Base-by-base conservation (phyloP, 2,113 vertebrate genomes). In the Willisornis vidua region DNA sequence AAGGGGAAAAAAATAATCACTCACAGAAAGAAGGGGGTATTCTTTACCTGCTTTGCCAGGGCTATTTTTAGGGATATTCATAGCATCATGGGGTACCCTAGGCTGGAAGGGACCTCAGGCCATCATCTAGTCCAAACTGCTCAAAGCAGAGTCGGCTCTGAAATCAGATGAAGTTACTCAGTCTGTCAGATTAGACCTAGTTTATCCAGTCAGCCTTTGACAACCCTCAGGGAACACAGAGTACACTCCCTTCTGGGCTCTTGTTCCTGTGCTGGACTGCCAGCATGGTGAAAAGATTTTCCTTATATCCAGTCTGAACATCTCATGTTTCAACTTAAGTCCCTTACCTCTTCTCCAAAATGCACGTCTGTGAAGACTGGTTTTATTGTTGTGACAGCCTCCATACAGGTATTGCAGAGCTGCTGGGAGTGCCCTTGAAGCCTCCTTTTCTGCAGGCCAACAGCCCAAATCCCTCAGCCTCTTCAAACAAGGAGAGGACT, bases 41-140 rank as follows among this genome's bases (percentile, higher is more conserved):
- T 80, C 35, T 48, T 79, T 61, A 77, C 28, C 20, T 89, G 23
- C 55, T 41, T 84, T 84, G 28, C 72, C 41, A 58, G 59, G 17
- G 28, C 73, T 87, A 6, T 39, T 74, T 76, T 70, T 39, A 54
- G 63, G 29, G 10, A 8, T 58, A 7, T 71, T 79, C 22, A 12
- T 14, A 61, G 51, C 48, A 73, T 52, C 26, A 9, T 6, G 55
- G 77, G 43, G 3, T 58, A 33, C 5, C 15, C 26, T 31, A 22
- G 19, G 26, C 55, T 46, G 67, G 49, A 70, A 84, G 73, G 48
- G 39, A 55, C 19, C 22, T 71, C 35, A 26, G 66, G 18, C 48
- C 0, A 0, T 29, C 19, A 39, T 35, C 29, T 46, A 15, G 48
- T 63, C 52, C 15, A 33, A 0, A 28, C 17, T 86, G 63, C 76